Base-by-base conservation (phyloP, 2,113 vertebrate species). In the Ardeotis arabs region DNA sequence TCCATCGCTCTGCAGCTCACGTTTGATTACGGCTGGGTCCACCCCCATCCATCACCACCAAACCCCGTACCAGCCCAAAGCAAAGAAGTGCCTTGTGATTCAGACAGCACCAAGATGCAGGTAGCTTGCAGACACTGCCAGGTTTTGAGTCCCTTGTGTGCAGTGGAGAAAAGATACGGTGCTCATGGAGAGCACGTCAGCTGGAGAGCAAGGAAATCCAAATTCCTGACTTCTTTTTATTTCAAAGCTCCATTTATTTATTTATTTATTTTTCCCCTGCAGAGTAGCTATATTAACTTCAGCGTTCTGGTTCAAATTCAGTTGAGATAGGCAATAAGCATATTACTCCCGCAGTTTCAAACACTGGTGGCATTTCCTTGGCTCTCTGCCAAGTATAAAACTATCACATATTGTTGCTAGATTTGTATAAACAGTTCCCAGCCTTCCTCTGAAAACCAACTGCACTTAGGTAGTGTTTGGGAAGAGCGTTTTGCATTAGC, bases 101-200 rank as follows among this genome's bases (percentile, higher is more conserved):
- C 29, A 9, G 37, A 39, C 17, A 84, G n/a, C n/a, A 39, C 21
- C 4, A 2, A 52, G 21, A 63, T 64, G 53, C 24, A 35, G 50
- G 39, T 17, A 47, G 27, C 22, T 49, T 53, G n/a, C 63, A 77
- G 58, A 29, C 33, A 56, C 39, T 79, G 33, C 22, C 70, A 49
- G 12, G 41, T 85, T 69, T 58, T 1, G 10, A 12, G 7, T 58
- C 15, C 7, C 33, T 21, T 0, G 0, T 27, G 59, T 18, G 24
- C 18, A 49, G 56, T 45, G 37, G 22, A 62, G 27, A 24, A 75
- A 69, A 75, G 29, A n/a, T 56, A 41, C 2, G 4, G 39, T 45
- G 33, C 15, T 80, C 31, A 55, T 72, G 44, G 24, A 74, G 35
- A 93, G 31, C 52, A 50, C 15, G 59, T 47, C 31, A 76, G 23